Percentiles rank a stretch among this genome's conserved stretches.
phyloP scores from a whole-genome alignment of 2,113 vertebrate genomes.

The Saguinus midas region DNA sequence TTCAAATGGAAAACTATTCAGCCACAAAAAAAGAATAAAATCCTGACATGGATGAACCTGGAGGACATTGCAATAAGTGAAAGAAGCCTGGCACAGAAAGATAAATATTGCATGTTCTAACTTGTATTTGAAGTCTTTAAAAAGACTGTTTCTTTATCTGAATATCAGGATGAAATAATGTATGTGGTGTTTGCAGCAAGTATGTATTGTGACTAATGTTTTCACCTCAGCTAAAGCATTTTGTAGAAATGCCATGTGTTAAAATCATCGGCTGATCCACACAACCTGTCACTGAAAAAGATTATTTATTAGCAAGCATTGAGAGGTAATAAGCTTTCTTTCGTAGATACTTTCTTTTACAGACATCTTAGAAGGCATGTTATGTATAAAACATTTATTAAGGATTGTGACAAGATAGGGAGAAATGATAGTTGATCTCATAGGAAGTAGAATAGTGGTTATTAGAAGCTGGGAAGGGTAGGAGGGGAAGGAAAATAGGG shows the following conservation, averaged over 20 bases:
- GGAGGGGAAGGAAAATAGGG: not conserved
- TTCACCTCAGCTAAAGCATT: not conserved
- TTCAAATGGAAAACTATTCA: not conserved
- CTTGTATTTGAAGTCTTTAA: not conserved
- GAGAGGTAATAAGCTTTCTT: not conserved
- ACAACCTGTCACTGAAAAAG: not conserved
- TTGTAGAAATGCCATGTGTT: not conserved
- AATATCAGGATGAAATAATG: not conserved
- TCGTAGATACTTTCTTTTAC: not conserved
- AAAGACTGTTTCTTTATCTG: not conserved
- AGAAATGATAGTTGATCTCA: not conserved
- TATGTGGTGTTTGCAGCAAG: not conserved
- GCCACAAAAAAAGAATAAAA: not conserved
- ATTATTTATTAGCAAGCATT: not conserved
- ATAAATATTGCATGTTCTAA: not conserved
- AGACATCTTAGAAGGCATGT: not conserved
- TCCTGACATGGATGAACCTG: not conserved
- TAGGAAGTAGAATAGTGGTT: no score
- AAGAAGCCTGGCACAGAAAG: not conserved
- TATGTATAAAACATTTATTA: not conserved
- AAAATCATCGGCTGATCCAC: not conserved
- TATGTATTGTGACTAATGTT: not conserved
- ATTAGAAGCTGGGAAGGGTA: not conserved
- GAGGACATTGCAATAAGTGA: not conserved
- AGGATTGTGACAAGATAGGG: not conserved